Base-by-base conservation (phyloP, 2,797 vertebrate genomes). In the Huso huso region DNA sequence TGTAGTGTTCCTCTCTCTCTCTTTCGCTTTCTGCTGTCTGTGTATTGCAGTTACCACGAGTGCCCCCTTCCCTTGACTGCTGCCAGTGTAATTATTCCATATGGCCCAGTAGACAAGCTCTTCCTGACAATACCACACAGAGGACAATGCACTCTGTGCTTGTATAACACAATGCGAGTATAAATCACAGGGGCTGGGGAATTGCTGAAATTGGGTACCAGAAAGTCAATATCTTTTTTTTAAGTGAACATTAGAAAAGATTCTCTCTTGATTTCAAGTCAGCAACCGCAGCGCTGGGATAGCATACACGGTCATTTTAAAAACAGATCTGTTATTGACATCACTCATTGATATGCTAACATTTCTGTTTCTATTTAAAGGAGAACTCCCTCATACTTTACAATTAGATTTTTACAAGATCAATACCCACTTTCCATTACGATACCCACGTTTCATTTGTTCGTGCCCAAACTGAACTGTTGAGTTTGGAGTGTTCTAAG, bases 51-150 rank as follows among this genome's bases (percentile, higher is more conserved):
- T 37, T 37, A 37, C 23, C 23, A 37, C 4, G 23, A 3, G 23
- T 37, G 23, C 23, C 23, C 23, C 23, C 4, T 37, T 37, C 2
- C 23, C 37, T 62, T 11, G 15, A 23, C n/a, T n/a, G 10, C 37
- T 37, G 37, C 61, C 18, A 23, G 61, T 62, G 18, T 23, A 62
- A 62, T 62, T 62, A 62, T 62, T 62, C 61, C 61, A 62, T 23
- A 62, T 62, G 18, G 61, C 13, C 55, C 55, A 58, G 55, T 6
- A 62, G 37, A 18, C 61, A 37, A 12, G 61, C 23, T 62, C 61
- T 62, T 37, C 8, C 61, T 62, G 18, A 62, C 18, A 62, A 18
- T 62, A 18, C 61, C 6, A 6, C 11, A 12, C 18, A 10, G 15
- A 37, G 61, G 18, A 62, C 61, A 62, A 62, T 62, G 18, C 13